Base-by-base conservation (phyloP, 2,888 invertebrate species). In the Pinctada fucata region DNA sequence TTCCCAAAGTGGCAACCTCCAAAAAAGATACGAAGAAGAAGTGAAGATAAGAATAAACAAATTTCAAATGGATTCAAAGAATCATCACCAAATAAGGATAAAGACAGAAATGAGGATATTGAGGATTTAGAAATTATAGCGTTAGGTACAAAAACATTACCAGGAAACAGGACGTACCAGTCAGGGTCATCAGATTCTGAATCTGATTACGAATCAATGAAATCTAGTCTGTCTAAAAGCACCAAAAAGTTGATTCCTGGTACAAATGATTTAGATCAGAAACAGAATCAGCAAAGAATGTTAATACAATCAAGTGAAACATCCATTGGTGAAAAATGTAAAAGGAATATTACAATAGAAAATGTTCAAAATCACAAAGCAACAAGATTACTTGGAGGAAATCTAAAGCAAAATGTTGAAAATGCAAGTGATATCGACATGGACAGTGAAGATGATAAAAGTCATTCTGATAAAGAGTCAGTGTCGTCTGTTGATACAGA, bases 401-500 rank as follows among this genome's bases (percentile, higher is more conserved):
- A 69, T 48, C 13, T 5, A 10, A 48, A 50, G 10, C 10, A 6
- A 48, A 16, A 13, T 49, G 16, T 13, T 8, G 10, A 48, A 3
- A 48, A 48, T 48, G 8, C 3, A n/a, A 31, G 10, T 10, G 49
- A 48, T 5, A 6, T 48, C 47, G n/a, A 8, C 4, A 47, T 48
- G 50, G 50, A 16, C 6, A 48, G 13, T 3, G 10, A 13, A 3
- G 69, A 69, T 48, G 10, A 45, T 31, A 67, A 31, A 31, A 67
- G 67, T 6, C n/a, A 13, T 58, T 75, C 76, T 71, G 80, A 76
- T 8, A 67, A 75, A 76, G 82, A 82, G 66, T 84, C 85, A 10
- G 82, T 69, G 6, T 79, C 81, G 49, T 85, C 84, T n/a, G 84
- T 83, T 51, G 84, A 83, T 76, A 85, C 86, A 3, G 85, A 84